Base-by-base conservation (phyloP, 2,888 invertebrate genomes). In the Monopis laevigella region DNA sequence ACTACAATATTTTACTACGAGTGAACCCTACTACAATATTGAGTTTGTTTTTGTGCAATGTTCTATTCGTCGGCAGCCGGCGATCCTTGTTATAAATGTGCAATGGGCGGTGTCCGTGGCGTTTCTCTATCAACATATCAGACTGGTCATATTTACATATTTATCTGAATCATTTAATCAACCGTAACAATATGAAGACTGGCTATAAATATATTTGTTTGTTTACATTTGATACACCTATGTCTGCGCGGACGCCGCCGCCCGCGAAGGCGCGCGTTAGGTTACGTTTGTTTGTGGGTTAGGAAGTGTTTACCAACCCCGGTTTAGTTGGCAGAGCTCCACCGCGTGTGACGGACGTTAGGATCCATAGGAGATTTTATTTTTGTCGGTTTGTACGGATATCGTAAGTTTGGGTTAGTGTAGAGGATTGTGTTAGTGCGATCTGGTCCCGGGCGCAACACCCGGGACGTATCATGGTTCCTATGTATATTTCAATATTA, bases 401-500 rank as follows among this genome's bases (percentile, higher is more conserved):
- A 42, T 40, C 40, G 64, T 69, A 60, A 61, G 69, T 68, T 67
- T 64, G 66, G 57, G 64, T 69, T 71, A 71, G 69, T 53, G 64
- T 72, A 71, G 72, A 64, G 61, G 61, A 65, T 65, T 58, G 66
- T 73, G 73, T 70, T 74, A 75, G 71, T 65, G 67, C 72, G 77
- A 71, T 65, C 67, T 73, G 70, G 69, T 70, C 72, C 75, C 78
- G 74, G 70, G 74, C 75, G 59, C 65, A 53, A 49, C 55, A 65
- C 55, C 73, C 74, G 80, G 77, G 65, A 68, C 62, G 73, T 77
- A 80, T 80, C 78, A 82, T 81, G 82, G 82, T 82, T 82, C 82
- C 82, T 82, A 82, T 81, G 80, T 82, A 82, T 77, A 82, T 82
- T 80, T 82, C 82, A 82, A 80, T 80, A 78, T 78, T 77, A 74